Conservation (phyloP, 2,888 invertebrate genomes). For the Amblyteles armatorius region DNA sequence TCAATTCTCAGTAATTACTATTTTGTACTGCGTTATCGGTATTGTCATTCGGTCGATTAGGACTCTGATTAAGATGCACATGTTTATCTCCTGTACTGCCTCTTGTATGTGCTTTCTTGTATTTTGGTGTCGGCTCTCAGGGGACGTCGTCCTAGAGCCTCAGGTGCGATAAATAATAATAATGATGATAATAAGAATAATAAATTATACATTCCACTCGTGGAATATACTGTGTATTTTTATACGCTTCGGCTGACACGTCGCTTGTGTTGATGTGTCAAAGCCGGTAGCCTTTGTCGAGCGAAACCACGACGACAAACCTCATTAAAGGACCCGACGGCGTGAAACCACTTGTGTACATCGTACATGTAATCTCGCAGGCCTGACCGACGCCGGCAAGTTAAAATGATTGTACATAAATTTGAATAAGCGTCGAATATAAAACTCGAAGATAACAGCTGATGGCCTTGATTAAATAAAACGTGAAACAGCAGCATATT, state of each 20-base stretch:
- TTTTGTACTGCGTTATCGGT: too few relatives aligned
- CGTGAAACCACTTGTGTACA: constrained; percentile 49
- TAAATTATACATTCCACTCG: not conserved
- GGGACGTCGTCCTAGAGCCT: too few relatives aligned
- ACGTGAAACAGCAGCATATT: not conserved
- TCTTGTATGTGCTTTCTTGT: too few relatives aligned
- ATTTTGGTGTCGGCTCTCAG: too few relatives aligned
- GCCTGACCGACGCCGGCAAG: constrained; percentile 31
- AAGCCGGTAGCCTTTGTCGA: constrained; percentile 55
- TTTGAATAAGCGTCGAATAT: constrained; percentile 55
- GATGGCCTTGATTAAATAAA: too few relatives aligned
- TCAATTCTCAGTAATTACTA: too few relatives aligned
- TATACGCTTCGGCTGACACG: constrained; percentile 10
- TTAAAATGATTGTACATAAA: constrained; percentile 57
- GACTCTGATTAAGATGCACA: too few relatives aligned
- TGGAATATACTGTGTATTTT: not conserved
- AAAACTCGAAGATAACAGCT: constrained; percentile 1
- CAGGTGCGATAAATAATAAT: too few relatives aligned
- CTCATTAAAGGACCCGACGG: constrained; percentile 61
- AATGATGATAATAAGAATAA: too few relatives aligned
- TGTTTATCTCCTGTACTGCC: too few relatives aligned
- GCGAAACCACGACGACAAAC: constrained; percentile 59
- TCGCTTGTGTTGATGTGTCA: constrained; percentile 33
- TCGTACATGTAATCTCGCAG: constrained; percentile 37
- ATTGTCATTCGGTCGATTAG: too few relatives aligned